Evolutionary conservation across 2,888 invertebrate species (phyloP), one percentile per base, ranked within the genome.

Genomic region (Abrostola tripartita): DNA sequence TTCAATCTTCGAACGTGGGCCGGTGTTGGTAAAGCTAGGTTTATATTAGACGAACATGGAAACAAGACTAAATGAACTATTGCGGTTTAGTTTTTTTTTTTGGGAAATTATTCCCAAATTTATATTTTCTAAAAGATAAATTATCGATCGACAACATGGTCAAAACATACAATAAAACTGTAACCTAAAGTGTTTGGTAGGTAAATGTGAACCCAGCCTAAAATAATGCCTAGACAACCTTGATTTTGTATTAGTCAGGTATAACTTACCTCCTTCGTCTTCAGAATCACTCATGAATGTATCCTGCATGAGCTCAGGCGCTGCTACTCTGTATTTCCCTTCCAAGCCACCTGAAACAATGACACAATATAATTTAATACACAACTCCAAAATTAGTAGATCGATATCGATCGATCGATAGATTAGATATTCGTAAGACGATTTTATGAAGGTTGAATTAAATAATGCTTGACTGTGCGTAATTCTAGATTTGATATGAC

Each of bases 251-350:
- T 47, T 12, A 62, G 41, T 55, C 50, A 52, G 37, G n/a, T 50
- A 37, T 65, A 60, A 65, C 96, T 87, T 95, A 97, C 98, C 98
- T 95, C 98, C 99, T 96, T 99, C 99, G 94, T 99, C 99, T 90
- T 99, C 99, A 0, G 99, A 99, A 91, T 99, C 99, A 35, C 99
- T 98, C 96, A 99, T 98, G 92, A 99, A 98, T 9, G 98, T 98
- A 92, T 99, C 99, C 90, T 99, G 99, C 98, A 99, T 99, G 76
- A 98, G 97, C 93, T 99, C 99, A 0, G 99, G 99, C 58, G 99
- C 98, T 72, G 99, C 97, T 56, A 99, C 99, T 91, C 98, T 97
- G 95, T 99, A 99, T 92, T 99, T 98, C 88, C 99, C 99, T 88
- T 99, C 99, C 81, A 91, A 81, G 73, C 94, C 96, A 91, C 90